Conservation (phyloP, 2,113 vertebrate genomes). For the Hylia prasina region DNA sequence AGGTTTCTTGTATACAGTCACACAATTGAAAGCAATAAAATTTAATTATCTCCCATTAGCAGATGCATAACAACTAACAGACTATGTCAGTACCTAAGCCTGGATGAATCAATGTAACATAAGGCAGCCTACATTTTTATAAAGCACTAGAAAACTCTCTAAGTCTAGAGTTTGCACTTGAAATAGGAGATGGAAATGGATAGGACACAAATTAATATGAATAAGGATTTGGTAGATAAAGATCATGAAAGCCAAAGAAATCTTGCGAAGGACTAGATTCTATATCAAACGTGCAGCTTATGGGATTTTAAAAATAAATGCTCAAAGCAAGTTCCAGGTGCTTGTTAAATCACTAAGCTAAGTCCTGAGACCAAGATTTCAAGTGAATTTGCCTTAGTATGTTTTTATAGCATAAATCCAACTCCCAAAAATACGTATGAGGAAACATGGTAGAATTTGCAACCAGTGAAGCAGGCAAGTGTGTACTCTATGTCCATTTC, state of each 20-base stretch:
- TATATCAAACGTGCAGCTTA: not conserved
- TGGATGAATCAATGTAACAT: not conserved
- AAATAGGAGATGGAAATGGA: not conserved
- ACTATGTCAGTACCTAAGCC: not conserved
- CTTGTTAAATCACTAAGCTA: not conserved
- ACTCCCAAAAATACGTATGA: not conserved
- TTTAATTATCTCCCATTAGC: not conserved
- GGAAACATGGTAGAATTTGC: not conserved
- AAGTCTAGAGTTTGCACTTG: not conserved
- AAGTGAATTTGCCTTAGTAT: not conserved
- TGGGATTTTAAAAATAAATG: not conserved
- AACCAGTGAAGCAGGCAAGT: not conserved
- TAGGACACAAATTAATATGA: not conserved
- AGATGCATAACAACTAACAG: not conserved
- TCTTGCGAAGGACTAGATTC: not conserved
- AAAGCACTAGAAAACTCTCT: not conserved
- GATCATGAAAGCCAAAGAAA: not conserved
- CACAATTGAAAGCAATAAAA: not conserved
- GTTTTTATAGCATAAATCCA: not conserved
- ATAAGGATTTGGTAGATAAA: not conserved
- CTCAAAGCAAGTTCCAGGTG: not conserved
- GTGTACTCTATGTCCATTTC: not conserved
- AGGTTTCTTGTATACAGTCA: not conserved
- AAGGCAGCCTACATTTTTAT: not conserved
- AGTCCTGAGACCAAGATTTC: not conserved